Evolutionary conservation across 53 echinoderm and acorn worm species (phyloP), one percentile per base, ranked within the genome.

Genomic region (Luidia sarsii): DNA sequence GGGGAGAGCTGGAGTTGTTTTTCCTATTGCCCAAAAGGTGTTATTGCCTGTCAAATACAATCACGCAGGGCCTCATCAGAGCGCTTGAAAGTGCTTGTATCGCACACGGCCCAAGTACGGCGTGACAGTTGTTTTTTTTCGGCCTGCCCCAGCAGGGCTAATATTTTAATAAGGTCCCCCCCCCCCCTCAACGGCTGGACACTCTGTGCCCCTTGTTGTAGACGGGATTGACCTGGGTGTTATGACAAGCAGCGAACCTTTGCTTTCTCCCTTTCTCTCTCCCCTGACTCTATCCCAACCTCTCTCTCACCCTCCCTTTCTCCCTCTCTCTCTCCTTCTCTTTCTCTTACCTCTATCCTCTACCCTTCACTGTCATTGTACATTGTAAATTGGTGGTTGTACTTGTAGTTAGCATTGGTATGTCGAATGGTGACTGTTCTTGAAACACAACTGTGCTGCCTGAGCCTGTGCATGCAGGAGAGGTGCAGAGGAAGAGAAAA

Each of bases 31-130:
- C 61, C 29, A 41, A 38, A 77, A 77, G 77, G 77, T 77, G 77
- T 77, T 77, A 77, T 77, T 60, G 48, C 61, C 61, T 77, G 77
- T 77, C 77, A 60, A 30, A 4, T 46, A 9, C 46, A 77, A 77
- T 77, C 77, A 77, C n/a, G 60, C 43, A 20, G 10, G 6, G 57
- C 61, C 61, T 77, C 60, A 24, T 77, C 77, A 60, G 19, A 32
- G 31, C 14, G 61, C 60, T 60, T 77, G 55, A 60, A 43, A 74
- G 57, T 21, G 14, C 72, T 56, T 51, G 41, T 57, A 56, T 46
- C 31, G n/a, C 31, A 23, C 48, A 48, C 32, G 8, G 35, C 14
- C 72, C 4, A 27, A 55, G 23, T 57, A 57, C 32, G 19, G 67
- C 48, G 32, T 18, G 60, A 59, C 77, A 77, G 77, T 77, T 77